Percentiles rank a stretch among this genome's conserved stretches.
These are phyloP conservation scores for Dicentrarchus labrax DNA, from an alignment of 2,113 vertebrate genomes.

Conservation along the genomic window DNA sequence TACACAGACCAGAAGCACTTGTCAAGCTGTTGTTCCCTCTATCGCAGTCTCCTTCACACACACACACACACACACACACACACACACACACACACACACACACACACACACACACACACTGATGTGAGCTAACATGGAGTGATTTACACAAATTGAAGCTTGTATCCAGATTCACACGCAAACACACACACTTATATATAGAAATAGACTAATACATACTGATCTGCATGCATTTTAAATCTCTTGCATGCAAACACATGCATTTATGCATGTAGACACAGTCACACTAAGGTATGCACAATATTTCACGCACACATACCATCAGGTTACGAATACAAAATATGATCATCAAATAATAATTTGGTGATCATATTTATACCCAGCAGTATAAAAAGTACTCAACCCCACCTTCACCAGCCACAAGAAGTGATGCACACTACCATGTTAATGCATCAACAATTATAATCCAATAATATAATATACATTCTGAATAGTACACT, in stretches of 20 bases:
- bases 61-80: slow-evolving; percentile 21
- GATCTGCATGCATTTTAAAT: slow-evolving; percentile 16
- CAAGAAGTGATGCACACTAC: background rate
- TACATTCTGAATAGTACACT: no score
- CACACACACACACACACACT: background rate
- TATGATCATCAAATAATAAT: background rate
- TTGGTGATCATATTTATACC: background rate
- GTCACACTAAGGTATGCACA: background rate
- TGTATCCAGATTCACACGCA: slow-evolving; percentile 9
- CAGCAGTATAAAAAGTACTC: background rate
- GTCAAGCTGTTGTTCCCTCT: slow-evolving; percentile 77
- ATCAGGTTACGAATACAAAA: background rate
- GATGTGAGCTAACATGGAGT: slow-evolving; percentile 5
- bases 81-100: slow-evolving; percentile 13
- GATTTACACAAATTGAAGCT: slow-evolving; percentile 45
- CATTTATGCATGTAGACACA: slow-evolving; percentile 12
- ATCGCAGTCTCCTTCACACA: slow-evolving; percentile 45
- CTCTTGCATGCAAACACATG: background rate
- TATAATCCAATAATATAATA: background rate
- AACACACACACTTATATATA: background rate
- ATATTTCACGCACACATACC: background rate
- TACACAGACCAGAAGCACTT: slow-evolving; percentile 76
- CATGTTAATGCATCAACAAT: no score
- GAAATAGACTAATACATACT: slow-evolving; percentile 4
- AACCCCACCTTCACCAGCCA: background rate